Conservation (phyloP, 2,113 vertebrate species). For the Sinocyclocheilus anshuiensis region DNA sequence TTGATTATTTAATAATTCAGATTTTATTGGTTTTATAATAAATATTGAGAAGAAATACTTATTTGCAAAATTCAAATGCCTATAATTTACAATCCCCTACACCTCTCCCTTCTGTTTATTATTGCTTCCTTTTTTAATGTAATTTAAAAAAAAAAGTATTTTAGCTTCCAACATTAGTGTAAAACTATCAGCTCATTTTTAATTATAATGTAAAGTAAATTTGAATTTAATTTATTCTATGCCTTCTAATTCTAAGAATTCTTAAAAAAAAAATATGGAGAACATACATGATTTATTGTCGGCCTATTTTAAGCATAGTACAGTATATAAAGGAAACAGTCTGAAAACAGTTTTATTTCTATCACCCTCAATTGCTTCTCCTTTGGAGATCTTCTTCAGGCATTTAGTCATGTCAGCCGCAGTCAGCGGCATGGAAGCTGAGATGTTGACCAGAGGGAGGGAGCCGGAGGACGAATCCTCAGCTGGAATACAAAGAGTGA, state of each 20-base stretch:
- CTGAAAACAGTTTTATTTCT: background rate
- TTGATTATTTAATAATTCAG: too few relatives aligned
- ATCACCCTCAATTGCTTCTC: constrained; percentile 91
- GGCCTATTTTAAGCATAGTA: background rate
- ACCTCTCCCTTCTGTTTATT: background rate
- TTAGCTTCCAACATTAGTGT: background rate
- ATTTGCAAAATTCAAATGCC: background rate
- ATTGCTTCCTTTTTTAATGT: background rate
- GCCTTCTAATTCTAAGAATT: background rate
- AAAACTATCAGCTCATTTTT: background rate
- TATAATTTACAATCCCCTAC: too few relatives aligned
- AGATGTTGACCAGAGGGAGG: constrained; percentile 88
- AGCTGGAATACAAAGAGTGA: constrained; percentile 52
- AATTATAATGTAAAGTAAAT: too few relatives aligned
- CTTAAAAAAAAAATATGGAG: background rate
- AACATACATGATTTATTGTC: background rate
- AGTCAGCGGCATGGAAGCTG: constrained; percentile 84
- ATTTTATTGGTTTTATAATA: too few relatives aligned
- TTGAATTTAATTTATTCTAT: too few relatives aligned
- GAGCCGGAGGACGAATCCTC: constrained; percentile 85
- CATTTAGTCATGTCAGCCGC: constrained; percentile 88
- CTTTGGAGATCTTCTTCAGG: constrained; percentile 88
- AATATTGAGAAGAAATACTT: too few relatives aligned
- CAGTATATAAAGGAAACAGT: background rate
- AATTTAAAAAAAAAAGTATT: background rate